These are phyloP conservation scores for Paramuricea clavata DNA, from an alignment of 92 coral and sea anemone genomes.

Conservation along the genomic window DNA sequence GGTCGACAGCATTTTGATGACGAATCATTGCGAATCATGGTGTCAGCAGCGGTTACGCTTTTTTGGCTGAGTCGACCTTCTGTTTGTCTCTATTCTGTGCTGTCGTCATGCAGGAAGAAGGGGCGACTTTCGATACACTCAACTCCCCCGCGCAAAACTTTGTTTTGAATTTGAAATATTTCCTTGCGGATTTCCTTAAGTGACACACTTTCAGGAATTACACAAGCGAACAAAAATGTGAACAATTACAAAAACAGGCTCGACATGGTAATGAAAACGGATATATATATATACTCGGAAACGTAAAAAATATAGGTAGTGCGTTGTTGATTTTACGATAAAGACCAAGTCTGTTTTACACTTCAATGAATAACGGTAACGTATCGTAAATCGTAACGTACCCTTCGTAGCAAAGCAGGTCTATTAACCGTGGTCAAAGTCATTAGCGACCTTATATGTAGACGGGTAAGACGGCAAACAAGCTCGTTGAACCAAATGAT, in stretches of 20 bases:
- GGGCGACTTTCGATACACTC: slow-evolving; percentile 8
- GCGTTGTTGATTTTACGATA: not conserved
- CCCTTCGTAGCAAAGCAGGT: too few relatives aligned
- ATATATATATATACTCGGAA: not conserved
- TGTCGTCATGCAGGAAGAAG: not conserved
- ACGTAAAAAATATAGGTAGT: not conserved
- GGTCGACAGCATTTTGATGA: too few relatives aligned
- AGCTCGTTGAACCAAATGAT: too few relatives aligned
- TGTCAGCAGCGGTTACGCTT: too few relatives aligned
- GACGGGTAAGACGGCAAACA: too few relatives aligned
- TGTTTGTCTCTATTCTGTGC: too few relatives aligned
- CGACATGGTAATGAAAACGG: not conserved
- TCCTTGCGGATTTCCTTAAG: slow-evolving; percentile 36
- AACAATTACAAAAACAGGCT: not conserved
- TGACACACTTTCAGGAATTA: slow-evolving; percentile 13
- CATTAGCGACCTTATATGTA: too few relatives aligned
- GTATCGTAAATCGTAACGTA: too few relatives aligned
- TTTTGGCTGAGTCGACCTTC: too few relatives aligned
- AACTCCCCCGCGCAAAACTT: not conserved
- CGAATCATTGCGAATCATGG: too few relatives aligned
- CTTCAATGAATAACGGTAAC: too few relatives aligned
- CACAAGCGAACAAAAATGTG: slow-evolving; percentile 2
- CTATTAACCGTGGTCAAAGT: too few relatives aligned
- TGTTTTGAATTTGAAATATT: slow-evolving; percentile 24
- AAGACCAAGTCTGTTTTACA: not conserved